Evolutionary conservation across 92 coral and sea anemone genomes (phyloP), one percentile per base, ranked within the genome.

Genomic region (Umimayanthus kanabou): DNA sequence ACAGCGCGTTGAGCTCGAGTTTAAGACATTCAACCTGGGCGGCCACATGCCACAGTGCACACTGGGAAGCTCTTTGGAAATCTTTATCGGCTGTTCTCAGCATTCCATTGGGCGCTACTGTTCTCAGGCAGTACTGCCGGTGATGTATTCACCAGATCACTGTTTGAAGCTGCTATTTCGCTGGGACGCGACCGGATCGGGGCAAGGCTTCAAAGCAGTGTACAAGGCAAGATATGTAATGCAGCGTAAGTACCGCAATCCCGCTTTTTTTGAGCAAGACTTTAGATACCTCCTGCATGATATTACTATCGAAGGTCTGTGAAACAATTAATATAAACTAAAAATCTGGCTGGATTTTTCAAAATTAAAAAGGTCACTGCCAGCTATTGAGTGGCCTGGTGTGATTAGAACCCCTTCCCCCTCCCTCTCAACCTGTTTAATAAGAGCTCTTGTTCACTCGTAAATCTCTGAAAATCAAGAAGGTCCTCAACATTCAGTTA

Each of bases 81-180:
- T 82, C 49, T 67, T 82, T 67, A 15, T 66, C n/a, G 86, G 86
- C 2, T 82, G 86, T 39, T 82, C 86, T 26, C 57, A 67, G 29
- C 86, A 66, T 40, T 82, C 86, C 37, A 67, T 82, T 82, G 86
- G 86, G 18, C 86, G 58, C 61, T 82, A 82, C 39, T 82, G 86
- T 28, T 82, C 86, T 13, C 30, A 75, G 7, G 61, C 76, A 10
- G 39, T 82, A 5, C 76, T 82, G 29, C 86, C 86, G 18, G 39
- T 82, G 86, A 82, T 82, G 9, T 82, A 82, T 47, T 82, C 86
- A 15, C 16, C 76, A 4, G 86, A 82, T 45, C 28, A n/a, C 6
- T 82, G 86, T 7, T 10, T 82, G 57, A 82, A 82, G 30, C 58
- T 82, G 77, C 39, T 13, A 30, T 43, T 40, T 43, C 86, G 86